Conservation (phyloP, 2,888 invertebrate species). For the Neuroscelio doddi region DNA sequence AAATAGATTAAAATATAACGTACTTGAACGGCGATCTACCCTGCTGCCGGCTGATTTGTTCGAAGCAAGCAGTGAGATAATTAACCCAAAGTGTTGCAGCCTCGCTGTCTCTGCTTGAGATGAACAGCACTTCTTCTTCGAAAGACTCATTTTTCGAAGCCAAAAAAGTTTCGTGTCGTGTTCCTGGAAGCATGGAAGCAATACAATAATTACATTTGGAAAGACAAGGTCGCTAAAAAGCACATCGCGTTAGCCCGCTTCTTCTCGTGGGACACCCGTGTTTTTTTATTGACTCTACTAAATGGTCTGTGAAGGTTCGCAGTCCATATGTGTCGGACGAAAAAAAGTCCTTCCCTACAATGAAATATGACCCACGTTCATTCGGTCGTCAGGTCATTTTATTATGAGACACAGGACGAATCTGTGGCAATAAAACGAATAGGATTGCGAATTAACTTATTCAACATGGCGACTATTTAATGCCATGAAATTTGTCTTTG, state of each 20-base stretch:
- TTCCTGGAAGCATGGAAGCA: conserved; percentile 54
- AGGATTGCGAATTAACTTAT: too few species aligned
- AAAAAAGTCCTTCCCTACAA: conserved; percentile 31
- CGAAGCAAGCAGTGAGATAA: conserved; percentile 87
- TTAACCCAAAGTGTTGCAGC: conserved; percentile 87
- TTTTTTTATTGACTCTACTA: conserved; percentile 30
- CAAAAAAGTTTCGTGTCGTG: conserved; percentile 51
- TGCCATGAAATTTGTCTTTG: too few species aligned
- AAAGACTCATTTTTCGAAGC: conserved; percentile 55
- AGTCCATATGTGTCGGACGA: conserved; percentile 29
- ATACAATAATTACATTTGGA: conserved; percentile 20
- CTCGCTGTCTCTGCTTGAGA: conserved; percentile 85
- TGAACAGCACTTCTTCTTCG: conserved; percentile 87
- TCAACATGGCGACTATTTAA: too few species aligned
- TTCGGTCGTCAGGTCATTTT: conserved; percentile 30
- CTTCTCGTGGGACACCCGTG: too few species aligned
- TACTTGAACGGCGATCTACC: conserved; percentile 87
- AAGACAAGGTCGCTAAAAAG: background rate
- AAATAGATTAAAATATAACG: conserved; percentile 44
- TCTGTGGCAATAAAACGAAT: conserved; percentile 1
- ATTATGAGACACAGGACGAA: conserved; percentile 18
- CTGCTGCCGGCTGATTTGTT: conserved; percentile 87
- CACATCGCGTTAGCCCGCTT: conserved; percentile 29
- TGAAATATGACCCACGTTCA: conserved; percentile 43
- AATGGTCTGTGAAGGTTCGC: conserved; percentile 24